Percentiles rank a stretch among this genome's conserved stretches.
Conservation (phyloP, 2,797 vertebrate genomes). For the Kryptopterus vitreolus region DNA sequence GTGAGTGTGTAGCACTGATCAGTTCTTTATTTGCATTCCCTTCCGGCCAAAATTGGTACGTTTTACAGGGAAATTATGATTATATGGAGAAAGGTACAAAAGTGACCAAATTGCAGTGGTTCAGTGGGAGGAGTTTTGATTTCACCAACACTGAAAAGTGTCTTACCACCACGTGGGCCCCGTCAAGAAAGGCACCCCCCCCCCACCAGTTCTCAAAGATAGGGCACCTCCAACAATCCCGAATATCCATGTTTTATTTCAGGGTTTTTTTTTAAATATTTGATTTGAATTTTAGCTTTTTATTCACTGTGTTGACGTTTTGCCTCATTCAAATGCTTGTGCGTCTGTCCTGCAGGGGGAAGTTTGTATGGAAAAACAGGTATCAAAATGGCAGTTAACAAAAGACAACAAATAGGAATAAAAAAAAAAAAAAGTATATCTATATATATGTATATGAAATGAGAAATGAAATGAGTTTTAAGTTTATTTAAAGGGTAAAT, state of each 20-base stretch:
- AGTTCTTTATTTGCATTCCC: conserved; percentile 36
- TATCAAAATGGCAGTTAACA: conserved; percentile 50
- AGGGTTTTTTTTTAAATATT: conserved; percentile 56
- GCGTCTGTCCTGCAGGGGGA: conserved; percentile 57
- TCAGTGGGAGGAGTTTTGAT: background rate
- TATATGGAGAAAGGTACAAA: conserved; percentile 57
- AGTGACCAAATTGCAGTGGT: conserved; percentile 65
- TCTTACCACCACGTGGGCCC: background rate
- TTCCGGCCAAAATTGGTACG: conserved; percentile 41
- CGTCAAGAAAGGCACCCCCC: background rate
- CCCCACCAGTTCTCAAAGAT: conserved; percentile 43
- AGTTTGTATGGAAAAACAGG: conserved; percentile 54
- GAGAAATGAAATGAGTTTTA: conserved; percentile 72
- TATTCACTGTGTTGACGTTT: conserved; percentile 48
- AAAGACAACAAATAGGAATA: conserved; percentile 67
- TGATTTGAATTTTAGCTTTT: conserved; percentile 47
- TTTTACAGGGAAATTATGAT: background rate
- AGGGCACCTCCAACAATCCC: conserved; percentile 51
- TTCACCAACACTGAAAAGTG: background rate
- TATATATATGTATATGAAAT: conserved; percentile 75
- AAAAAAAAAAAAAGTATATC: conserved; percentile 58
- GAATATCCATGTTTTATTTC: conserved; percentile 50
- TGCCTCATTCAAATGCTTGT: conserved; percentile 56
- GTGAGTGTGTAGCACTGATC: conserved; percentile 2
- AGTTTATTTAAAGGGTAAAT: conserved; percentile 76